phyloP scores from a whole-genome alignment of 1,140 invertebrate genomes.

The Batillaria attramentaria region DNA sequence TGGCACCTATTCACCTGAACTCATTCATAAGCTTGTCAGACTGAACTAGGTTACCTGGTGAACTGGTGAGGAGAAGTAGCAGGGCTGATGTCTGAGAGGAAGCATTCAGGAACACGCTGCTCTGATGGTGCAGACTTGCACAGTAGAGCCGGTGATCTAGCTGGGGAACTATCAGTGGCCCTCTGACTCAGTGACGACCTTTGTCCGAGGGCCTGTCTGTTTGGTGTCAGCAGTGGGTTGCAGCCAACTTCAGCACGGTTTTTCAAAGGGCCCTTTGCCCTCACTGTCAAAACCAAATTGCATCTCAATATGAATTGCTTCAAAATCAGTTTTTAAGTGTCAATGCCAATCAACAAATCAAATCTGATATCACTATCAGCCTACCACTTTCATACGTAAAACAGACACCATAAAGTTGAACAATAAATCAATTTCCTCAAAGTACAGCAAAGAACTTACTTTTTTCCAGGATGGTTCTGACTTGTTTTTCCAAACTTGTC shows the following conservation, averaged over 20 bases:
- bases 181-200: background rate
- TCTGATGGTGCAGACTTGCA: too few relatives aligned
- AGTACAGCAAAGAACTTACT: too few relatives aligned
- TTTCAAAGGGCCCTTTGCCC: background rate
- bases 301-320: background rate
- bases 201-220: background rate
- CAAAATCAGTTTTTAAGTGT: background rate
- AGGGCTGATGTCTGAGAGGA: background rate
- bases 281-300: background rate
- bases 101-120: background rate
- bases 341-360: background rate
- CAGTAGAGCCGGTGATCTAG: background rate
- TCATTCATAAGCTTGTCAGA: background rate
- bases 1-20: background rate
- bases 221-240: background rate
- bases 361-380: background rate
- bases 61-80: background rate
- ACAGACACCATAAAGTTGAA: background rate
- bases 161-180: background rate
- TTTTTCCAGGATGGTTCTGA: too few relatives aligned
- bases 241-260: slow-evolving; percentile 13
- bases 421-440: background rate
- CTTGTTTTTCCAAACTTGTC: too few relatives aligned
- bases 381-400: background rate
- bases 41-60: background rate